phyloP scores from a whole-genome alignment of 2,888 invertebrate genomes.

The Cantharis flavilabris region DNA sequence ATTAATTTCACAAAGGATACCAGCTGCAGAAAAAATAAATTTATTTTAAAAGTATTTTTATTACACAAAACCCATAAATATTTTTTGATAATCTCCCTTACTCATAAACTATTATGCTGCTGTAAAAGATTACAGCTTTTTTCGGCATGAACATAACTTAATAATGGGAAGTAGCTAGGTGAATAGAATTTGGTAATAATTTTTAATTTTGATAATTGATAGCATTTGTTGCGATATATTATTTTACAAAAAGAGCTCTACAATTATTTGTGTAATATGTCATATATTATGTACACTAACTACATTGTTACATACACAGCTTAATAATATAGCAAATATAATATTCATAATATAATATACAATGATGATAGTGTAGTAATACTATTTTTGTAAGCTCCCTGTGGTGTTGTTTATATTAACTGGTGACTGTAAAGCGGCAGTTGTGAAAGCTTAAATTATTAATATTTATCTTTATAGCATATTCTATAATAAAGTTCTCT shows the following conservation, averaged over 20 bases:
- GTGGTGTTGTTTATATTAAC: background rate
- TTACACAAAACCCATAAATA: background rate
- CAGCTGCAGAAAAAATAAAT: background rate
- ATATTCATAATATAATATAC: background rate
- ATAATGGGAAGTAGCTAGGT: background rate
- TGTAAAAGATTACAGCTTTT: background rate
- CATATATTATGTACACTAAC: background rate
- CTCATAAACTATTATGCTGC: background rate
- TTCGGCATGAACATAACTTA: background rate
- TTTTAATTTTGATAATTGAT: background rate
- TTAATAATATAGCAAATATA: background rate
- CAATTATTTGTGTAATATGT: background rate
- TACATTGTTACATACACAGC: background rate
- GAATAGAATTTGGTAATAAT: background rate
- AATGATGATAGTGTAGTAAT: background rate
- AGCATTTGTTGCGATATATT: background rate
- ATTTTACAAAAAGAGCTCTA: background rate
- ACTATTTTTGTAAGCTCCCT: background rate
- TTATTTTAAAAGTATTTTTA: background rate
- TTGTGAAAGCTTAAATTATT: background rate
- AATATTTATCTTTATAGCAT: background rate
- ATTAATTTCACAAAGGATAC: background rate
- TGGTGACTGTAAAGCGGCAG: background rate
- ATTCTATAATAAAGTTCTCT: background rate
- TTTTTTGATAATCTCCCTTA: background rate